Conservation (phyloP, 2,797 vertebrate genomes). For the Acrossocheilus fasciatus region DNA sequence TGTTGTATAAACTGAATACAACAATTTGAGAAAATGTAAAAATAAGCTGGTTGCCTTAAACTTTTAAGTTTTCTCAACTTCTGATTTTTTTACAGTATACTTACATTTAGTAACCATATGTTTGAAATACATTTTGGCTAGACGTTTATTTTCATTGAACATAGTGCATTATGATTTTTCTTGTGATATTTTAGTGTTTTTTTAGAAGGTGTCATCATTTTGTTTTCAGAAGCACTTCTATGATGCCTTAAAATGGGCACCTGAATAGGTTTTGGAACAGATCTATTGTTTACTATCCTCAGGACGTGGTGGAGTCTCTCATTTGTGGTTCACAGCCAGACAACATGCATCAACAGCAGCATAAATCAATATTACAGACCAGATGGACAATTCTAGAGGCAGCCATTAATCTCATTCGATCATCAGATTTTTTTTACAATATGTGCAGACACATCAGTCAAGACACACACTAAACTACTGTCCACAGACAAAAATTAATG, state of each 20-base stretch:
- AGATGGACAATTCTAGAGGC: neutral
- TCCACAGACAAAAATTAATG: neutral
- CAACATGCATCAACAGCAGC: neutral
- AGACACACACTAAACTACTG: neutral
- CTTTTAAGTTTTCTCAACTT: no score
- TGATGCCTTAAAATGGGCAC: neutral
- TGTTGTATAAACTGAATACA: no score
- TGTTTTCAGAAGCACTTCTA: neutral
- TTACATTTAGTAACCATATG: neutral
- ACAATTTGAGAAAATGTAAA: no score
- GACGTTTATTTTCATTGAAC: neutral
- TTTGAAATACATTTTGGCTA: neutral
- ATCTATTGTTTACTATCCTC: neutral
- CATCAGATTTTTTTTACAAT: neutral
- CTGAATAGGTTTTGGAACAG: neutral
- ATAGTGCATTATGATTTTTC: neutral
- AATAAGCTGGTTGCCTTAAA: no score
- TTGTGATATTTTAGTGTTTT: neutral
- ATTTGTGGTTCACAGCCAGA: neutral
- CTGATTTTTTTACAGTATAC: no score
- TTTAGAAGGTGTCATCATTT: neutral
- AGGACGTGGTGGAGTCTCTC: neutral
- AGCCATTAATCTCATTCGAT: neutral
- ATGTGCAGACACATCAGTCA: neutral
- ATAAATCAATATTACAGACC: neutral